Evolutionary conservation across 1,140 invertebrate species (phyloP).

Genomic region (Ectropis grisescens): DNA sequence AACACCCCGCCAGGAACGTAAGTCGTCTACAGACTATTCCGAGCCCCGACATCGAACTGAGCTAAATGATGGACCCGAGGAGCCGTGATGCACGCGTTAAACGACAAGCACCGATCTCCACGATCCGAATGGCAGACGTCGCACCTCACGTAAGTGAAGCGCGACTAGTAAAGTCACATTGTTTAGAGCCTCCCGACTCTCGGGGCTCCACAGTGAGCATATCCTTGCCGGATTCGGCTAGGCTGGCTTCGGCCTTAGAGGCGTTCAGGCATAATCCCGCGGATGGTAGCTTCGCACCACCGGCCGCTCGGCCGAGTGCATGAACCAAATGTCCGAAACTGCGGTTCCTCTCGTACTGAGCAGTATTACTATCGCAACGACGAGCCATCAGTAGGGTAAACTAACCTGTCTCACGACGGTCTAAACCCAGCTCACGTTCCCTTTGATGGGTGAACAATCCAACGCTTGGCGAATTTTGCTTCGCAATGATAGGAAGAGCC

Average conservation of each 20-base stretch:
- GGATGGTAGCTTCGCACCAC: conserved; percentile 85
- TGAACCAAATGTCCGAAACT: conserved; percentile 82
- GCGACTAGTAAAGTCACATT: conserved; percentile 75
- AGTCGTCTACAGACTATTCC: conserved; percentile 75
- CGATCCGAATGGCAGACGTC: no score
- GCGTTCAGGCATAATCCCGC: conserved; percentile 87
- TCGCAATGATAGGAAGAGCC: conserved; percentile 87
- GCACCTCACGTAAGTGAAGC: no score
- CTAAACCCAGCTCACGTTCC: conserved; percentile 84
- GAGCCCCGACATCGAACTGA: conserved; percentile 73
- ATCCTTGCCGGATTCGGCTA: conserved; percentile 72
- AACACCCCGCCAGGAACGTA: conserved; percentile 23
- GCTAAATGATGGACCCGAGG: no score
- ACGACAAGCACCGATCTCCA: no score
- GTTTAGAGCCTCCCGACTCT: conserved; percentile 71
- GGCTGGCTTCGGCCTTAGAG: conserved; percentile 83
- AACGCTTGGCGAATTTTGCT: conserved; percentile 84
- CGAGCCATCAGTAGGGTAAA: no score
- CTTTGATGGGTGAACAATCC: conserved; percentile 84
- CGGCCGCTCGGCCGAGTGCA: conserved; percentile 76
- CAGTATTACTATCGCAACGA: no score
- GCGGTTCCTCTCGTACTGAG: conserved; percentile 76
- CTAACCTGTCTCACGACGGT: conserved; percentile 85
- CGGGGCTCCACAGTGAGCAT: conserved; percentile 58
- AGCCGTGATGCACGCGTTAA: no score